phyloP scores from a whole-genome alignment of 1,140 invertebrate genomes.

The Fopius arisanus region DNA sequence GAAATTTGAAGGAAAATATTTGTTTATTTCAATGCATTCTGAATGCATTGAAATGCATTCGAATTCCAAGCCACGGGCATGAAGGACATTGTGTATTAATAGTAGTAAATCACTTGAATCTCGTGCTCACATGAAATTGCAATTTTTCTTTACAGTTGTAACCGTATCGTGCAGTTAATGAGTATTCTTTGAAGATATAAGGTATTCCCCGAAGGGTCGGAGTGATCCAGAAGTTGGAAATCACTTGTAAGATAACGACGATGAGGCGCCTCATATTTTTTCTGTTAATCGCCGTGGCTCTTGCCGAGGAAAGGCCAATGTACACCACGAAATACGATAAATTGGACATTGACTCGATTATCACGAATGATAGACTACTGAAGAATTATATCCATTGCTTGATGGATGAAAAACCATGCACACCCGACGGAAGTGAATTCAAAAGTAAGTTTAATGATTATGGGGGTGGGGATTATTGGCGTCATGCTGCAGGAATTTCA shows the following conservation, averaged over 20 bases:
- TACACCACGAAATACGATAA: constrained; percentile 68
- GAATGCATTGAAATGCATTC: not conserved
- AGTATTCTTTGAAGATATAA: constrained; percentile 22
- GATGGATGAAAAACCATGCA: constrained; percentile 65
- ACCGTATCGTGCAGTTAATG: constrained; percentile 44
- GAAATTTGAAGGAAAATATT: not conserved
- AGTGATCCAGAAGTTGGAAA: not conserved
- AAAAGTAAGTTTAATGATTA: constrained; percentile 21
- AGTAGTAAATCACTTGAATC: not conserved
- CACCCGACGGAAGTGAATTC: constrained; percentile 34
- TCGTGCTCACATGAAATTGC: not conserved
- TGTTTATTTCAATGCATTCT: no score
- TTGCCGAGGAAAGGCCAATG: constrained; percentile 45
- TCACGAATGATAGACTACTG: constrained; percentile 64
- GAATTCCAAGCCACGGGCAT: no score
- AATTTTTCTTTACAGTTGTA: constrained; percentile 20
- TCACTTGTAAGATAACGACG: not conserved
- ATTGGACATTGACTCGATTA: constrained; percentile 65
- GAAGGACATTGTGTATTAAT: not conserved
- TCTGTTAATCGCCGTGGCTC: constrained; percentile 21
- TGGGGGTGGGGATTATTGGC: not conserved
- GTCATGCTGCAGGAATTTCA: not conserved
- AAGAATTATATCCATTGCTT: constrained; percentile 67
- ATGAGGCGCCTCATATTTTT: not conserved
- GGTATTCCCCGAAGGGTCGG: not conserved